These are phyloP conservation scores for Pimephales promelas DNA, from an alignment of 2,113 vertebrate genomes.

Conservation along the genomic window DNA sequence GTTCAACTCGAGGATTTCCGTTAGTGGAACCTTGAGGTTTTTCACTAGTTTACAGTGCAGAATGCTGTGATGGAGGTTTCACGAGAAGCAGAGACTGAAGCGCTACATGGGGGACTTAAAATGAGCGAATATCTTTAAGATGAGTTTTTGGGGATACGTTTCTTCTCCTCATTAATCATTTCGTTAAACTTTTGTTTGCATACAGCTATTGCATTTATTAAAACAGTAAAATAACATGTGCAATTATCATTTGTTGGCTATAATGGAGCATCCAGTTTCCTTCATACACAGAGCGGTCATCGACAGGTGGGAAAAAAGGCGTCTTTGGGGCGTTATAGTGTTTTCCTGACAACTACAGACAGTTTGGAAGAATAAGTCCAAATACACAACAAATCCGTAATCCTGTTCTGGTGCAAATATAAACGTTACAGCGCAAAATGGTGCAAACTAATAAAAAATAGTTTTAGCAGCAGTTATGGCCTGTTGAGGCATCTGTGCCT, in stretches of 20 bases:
- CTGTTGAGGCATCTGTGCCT: no score
- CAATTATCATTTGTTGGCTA: not conserved
- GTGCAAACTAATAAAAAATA: no score
- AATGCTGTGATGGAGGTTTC: slow-evolving; percentile 42
- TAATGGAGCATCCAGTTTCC: not conserved
- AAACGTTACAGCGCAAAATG: no score
- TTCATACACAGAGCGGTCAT: no score
- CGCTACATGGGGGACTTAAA: not conserved
- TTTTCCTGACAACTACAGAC: no score
- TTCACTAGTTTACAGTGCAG: slow-evolving; percentile 51
- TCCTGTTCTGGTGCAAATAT: no score
- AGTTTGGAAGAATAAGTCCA: no score
- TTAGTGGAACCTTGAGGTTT: slow-evolving; percentile 61
- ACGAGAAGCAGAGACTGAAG: not conserved
- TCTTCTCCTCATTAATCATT: not conserved
- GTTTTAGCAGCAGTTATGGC: no score
- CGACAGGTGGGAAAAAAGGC: no score
- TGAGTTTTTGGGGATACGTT: not conserved
- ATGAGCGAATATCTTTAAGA: not conserved
- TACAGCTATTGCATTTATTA: not conserved
- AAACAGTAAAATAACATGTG: not conserved
- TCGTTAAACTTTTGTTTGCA: not conserved
- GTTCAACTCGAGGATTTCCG: slow-evolving; percentile 54
- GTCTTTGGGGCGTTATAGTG: no score
- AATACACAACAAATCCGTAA: no score